Base-by-base conservation (phyloP, 2,888 invertebrate genomes). In the Actias luna region DNA sequence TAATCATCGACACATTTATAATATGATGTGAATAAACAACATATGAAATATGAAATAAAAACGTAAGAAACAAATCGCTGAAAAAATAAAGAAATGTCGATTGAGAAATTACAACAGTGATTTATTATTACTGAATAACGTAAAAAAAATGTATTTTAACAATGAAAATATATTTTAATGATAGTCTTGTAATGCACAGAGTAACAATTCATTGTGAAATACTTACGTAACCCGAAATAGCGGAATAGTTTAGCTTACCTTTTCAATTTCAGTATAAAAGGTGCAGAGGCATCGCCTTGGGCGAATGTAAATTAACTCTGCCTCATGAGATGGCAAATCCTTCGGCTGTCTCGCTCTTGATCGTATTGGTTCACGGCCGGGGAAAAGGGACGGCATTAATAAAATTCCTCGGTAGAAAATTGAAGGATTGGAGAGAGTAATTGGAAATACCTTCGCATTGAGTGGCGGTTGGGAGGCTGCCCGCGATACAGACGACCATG, bases 381-480 rank as follows among this genome's bases (percentile, higher is more conserved):
- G 60, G 65, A 85, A 90, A 73, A 77, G 81, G 77, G 90, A 91
- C 63, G 73, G 83, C 67, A 64, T 73, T 81, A 82, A 85, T 87
- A 87, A 90, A 89, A 86, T 87, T 86, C 83, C 80, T 80, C 72
- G 80, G 76, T 74, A 84, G 86, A 86, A 90, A 89, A 89, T 88
- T 88, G 88, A 85, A 86, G 90, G 90, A 89, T 92, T 89, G 84
- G 82, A 85, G 82, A 85, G 87, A 88, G 89, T 93, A 93, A 93
- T 93, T 93, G 93, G 88, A 92, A 93, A 93, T 93, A 89, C 92
- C 92, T 88, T 82, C 73, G 82, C 85, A 88, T 89, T 87, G 88
- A 89, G 84, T 85, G 83, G 80, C 76, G 83, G 76, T 65, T 25
- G 46, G 63, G 89, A 86, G 89, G 87, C 88, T 77, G 83, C 78